Evolutionary conservation across 1,140 invertebrate genomes (phyloP).

Genomic region (Rhynchophorus ferrugineus): DNA sequence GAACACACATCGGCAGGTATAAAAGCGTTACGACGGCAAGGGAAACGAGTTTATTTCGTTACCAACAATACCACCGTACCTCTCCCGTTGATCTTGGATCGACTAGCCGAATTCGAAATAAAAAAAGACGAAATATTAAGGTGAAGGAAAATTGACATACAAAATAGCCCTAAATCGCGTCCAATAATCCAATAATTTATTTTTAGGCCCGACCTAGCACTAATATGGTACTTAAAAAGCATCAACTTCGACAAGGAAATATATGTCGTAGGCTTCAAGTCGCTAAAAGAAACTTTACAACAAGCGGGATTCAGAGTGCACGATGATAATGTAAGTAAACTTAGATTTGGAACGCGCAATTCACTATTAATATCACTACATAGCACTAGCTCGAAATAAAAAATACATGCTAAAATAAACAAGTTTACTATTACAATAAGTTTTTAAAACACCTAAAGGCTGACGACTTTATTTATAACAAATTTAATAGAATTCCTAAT

Average conservation of each 20-base stretch:
- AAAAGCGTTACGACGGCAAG: conserved; percentile 23
- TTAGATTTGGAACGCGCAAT: too few relatives aligned
- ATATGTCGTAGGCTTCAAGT: conserved; percentile 24
- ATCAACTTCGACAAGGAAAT: conserved; percentile 31
- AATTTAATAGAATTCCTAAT: conserved; percentile 1
- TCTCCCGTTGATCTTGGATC: conserved; percentile 9
- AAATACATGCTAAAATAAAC: too few relatives aligned
- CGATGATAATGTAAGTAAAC: conserved; percentile 15
- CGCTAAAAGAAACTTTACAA: conserved; percentile 26
- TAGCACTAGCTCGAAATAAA: too few relatives aligned
- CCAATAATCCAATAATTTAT: too few relatives aligned
- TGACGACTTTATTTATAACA: too few relatives aligned
- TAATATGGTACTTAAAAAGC: conserved; percentile 28
- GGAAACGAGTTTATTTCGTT: conserved; percentile 34
- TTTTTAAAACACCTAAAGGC: too few relatives aligned
- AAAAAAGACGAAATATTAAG: conserved; percentile 14
- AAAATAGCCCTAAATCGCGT: too few relatives aligned
- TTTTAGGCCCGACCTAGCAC: conserved; percentile 20
- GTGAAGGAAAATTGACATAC: conserved; percentile 15
- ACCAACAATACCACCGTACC: conserved; percentile 31
- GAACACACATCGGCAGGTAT: conserved; percentile 28
- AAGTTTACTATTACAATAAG: too few relatives aligned
- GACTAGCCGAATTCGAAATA: conserved; percentile 16
- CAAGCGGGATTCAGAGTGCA: conserved; percentile 27
- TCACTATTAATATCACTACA: too few relatives aligned